Conservation (phyloP, 2,113 vertebrate species). For the Neomonachus schauinslandi region DNA sequence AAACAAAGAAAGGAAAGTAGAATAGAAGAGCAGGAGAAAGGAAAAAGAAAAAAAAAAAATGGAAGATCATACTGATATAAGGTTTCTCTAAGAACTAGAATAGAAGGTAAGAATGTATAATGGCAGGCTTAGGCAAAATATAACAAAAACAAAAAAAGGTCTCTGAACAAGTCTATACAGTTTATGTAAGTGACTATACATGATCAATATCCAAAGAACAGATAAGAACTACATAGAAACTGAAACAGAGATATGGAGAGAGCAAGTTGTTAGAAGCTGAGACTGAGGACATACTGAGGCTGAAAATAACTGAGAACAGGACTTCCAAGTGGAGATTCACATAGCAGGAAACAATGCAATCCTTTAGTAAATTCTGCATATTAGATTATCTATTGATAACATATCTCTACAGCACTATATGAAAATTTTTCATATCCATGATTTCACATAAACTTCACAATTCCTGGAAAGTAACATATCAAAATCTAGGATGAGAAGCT, state of each 20-base stretch:
- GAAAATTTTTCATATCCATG: background rate
- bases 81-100: background rate
- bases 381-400: background rate
- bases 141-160: background rate
- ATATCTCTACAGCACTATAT: background rate
- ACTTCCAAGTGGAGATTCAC: background rate
- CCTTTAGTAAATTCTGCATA: background rate
- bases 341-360: background rate
- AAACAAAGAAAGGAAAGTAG: background rate
- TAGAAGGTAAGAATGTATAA: background rate
- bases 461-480: slow-evolving; percentile 5
- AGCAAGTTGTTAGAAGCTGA: background rate
- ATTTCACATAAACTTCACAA: background rate
- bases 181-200: background rate
- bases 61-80: background rate
- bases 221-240: background rate
- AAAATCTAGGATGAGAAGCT: background rate
- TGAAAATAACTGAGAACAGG: background rate
- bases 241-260: background rate
- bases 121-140: background rate
- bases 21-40: background rate
- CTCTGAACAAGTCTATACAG: background rate
- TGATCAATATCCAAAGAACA: background rate
- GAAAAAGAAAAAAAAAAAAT: background rate
- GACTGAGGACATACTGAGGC: background rate